phyloP scores from a whole-genome alignment of 2,888 invertebrate genomes.

The Drosophila nigritarsus region DNA sequence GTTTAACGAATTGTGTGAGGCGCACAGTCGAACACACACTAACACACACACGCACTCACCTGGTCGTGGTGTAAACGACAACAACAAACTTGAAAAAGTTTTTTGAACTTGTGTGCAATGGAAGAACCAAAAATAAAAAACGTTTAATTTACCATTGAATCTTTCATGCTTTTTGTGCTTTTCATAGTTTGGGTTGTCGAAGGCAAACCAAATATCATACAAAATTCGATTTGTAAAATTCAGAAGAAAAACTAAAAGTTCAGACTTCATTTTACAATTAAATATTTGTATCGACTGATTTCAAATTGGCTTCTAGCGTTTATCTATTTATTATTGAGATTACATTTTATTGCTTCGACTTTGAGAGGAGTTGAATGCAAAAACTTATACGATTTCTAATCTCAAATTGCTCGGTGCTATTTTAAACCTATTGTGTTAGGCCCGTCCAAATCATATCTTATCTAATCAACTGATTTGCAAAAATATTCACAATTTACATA shows the following conservation, averaged over 20 bases:
- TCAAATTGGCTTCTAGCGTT: neutral
- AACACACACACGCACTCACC: slow-evolving; percentile 12
- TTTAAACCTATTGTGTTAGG: slow-evolving; percentile 22
- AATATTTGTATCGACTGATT: neutral
- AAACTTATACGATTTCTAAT: neutral
- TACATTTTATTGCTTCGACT: neutral
- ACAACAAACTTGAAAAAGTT: slow-evolving; percentile 59
- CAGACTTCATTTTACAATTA: neutral
- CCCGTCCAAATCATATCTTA: slow-evolving; percentile 2
- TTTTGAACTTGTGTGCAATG: slow-evolving; percentile 61
- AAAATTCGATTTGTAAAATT: slow-evolving; percentile 7
- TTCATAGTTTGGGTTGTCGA: slow-evolving; percentile 39
- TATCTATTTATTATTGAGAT: neutral
- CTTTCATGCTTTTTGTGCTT: slow-evolving; percentile 23
- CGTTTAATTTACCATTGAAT: slow-evolving; percentile 39
- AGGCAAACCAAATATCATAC: slow-evolving; percentile 12
- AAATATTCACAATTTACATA: slow-evolving; percentile 23
- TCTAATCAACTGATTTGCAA: slow-evolving; percentile 17
- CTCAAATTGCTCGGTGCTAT: slow-evolving; percentile 1
- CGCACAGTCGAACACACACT: slow-evolving; percentile 22
- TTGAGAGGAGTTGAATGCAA: neutral
- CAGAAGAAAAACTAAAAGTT: neutral
- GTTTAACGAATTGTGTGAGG: slow-evolving; percentile 69
- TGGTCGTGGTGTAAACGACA: slow-evolving; percentile 30
- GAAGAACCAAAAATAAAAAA: slow-evolving; percentile 4